Conservation (phyloP, 2,113 vertebrate genomes). For the Caranx ignobilis region DNA sequence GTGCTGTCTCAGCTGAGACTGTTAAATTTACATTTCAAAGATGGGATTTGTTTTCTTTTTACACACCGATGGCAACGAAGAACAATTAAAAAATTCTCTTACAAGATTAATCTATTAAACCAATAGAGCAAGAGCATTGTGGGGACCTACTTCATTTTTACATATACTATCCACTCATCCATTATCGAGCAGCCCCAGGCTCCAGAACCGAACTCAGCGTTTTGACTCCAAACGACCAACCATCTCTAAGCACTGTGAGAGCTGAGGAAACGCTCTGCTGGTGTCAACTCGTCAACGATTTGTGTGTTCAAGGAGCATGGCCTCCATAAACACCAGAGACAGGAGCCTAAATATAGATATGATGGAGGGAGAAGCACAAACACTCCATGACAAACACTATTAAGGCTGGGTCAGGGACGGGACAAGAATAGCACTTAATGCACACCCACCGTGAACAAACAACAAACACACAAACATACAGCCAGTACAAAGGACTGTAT, state of each 20-base stretch:
- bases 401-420: conserved; percentile 36
- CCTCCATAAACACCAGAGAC: conserved; percentile 37
- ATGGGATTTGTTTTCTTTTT: neutral
- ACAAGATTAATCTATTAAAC: neutral
- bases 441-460: neutral
- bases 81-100: neutral
- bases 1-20: conserved; percentile 11
- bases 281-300: conserved; percentile 26
- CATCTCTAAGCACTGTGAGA: neutral
- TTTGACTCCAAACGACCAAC: neutral
- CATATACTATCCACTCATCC: neutral
- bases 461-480: conserved; percentile 3
- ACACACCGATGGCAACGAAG: neutral
- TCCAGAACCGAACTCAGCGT: neutral
- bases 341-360: conserved; percentile 45
- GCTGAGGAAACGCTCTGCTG: neutral
- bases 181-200: neutral
- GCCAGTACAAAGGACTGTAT: neutral
- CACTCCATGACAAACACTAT: conserved; percentile 56
- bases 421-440: conserved; percentile 18
- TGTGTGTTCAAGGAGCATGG: conserved; percentile 20
- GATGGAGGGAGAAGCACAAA: conserved; percentile 44
- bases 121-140: neutral
- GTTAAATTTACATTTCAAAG: neutral
- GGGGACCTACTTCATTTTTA: neutral